Evolutionary conservation across 2,888 invertebrate genomes (phyloP).

Genomic region (Rotaria macrura): DNA sequence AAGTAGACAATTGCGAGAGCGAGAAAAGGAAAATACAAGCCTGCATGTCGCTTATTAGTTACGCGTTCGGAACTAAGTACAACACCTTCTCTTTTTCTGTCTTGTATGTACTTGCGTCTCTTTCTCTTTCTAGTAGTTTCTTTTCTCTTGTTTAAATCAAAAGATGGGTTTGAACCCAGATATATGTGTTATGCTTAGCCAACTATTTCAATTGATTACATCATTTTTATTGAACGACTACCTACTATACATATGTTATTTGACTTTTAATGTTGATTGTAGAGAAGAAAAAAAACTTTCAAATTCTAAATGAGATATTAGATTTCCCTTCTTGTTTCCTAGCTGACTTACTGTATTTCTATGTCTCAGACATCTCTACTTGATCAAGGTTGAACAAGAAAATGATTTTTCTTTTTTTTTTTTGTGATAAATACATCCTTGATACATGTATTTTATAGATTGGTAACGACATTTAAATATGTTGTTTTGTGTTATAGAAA

Average conservation of each 20-base stretch:
- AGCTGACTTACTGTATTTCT: neutral
- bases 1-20: neutral
- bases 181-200: neutral
- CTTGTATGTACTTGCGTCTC: neutral
- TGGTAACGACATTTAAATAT: neutral
- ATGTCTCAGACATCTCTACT: neutral
- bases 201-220: neutral
- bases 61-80: neutral
- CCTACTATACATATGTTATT: neutral
- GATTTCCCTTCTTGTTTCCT: neutral
- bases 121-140: neutral
- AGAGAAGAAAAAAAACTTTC: neutral
- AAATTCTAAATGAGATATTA: too few species aligned
- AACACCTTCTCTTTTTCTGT: neutral
- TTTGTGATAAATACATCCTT: neutral
- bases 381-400: neutral
- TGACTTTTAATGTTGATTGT: neutral
- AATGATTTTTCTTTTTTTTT: neutral
- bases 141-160: neutral
- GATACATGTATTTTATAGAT: neutral
- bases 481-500: neutral
- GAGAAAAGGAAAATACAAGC: neutral
- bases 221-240: neutral
- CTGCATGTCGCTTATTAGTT: neutral
- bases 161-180: neutral